phyloP scores from a whole-genome alignment of 2,797 vertebrate species.

The Danionella dracula region DNA sequence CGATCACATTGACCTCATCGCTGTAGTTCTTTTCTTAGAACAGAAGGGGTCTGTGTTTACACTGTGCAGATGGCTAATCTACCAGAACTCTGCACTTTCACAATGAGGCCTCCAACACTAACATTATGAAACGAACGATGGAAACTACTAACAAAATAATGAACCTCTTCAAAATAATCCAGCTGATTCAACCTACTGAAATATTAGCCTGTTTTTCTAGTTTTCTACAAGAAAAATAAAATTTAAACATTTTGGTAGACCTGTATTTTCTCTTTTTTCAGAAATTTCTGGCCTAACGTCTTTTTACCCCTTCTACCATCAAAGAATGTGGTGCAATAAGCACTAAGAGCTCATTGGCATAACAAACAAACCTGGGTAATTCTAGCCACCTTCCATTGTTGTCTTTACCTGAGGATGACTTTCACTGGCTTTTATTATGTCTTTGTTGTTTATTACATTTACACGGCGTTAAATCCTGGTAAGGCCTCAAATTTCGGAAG shows the following conservation, averaged over 20 bases:
- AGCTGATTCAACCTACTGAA: slow-evolving; percentile 77
- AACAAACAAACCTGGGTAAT: background rate
- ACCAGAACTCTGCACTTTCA: slow-evolving; percentile 63
- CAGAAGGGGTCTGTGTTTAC: slow-evolving; percentile 68
- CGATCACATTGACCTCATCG: slow-evolving; percentile 55
- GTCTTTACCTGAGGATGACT: background rate
- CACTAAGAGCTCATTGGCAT: slow-evolving; percentile 33
- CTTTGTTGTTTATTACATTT: slow-evolving; percentile 2
- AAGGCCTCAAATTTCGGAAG: background rate
- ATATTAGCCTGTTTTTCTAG: slow-evolving; percentile 71
- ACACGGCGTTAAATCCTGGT: background rate
- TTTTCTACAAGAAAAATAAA: slow-evolving; percentile 61
- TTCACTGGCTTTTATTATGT: background rate
- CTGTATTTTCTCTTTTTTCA: slow-evolving; percentile 55
- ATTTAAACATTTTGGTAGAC: slow-evolving; percentile 64
- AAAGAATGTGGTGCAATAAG: slow-evolving; percentile 47
- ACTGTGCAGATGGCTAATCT: slow-evolving; percentile 71
- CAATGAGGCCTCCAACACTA: slow-evolving; percentile 71
- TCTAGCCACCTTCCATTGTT: background rate
- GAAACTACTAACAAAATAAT: slow-evolving; percentile 80
- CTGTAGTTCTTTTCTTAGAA: slow-evolving; percentile 56
- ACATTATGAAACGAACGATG: slow-evolving; percentile 76
- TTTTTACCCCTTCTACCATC: slow-evolving; percentile 61
- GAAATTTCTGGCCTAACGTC: slow-evolving; percentile 70
- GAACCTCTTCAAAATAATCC: slow-evolving; percentile 76